Evolutionary conservation across 2,797 vertebrate species (phyloP), one percentile per base, ranked within the genome.

Genomic region (Phrynocephalus guinanensis): DNA sequence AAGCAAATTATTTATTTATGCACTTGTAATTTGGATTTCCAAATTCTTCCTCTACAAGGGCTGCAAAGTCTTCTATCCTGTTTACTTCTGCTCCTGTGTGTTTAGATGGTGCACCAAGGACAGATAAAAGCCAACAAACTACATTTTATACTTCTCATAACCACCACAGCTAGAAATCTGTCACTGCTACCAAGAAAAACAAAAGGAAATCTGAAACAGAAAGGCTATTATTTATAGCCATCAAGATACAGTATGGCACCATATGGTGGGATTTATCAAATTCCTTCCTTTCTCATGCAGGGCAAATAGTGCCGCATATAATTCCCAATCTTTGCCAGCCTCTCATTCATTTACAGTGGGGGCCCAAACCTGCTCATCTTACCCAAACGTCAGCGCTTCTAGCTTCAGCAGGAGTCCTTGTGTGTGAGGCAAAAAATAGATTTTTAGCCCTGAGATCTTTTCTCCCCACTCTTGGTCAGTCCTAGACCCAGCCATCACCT

Each of bases 201-300:
- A 93, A 86, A 89, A 94, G 94, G 92, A 95, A 94, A 83, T 89
- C 92, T 94, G 91, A 91, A 91, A 93, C 92, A 93, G 91, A 91
- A 93, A 94, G 92, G 94, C 92, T 88, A 92, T 95, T 95, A 95
- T 96, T 96, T 94, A 94, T 91, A 94, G 93, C 95, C 86, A 80
- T 88, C 87, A 86, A 93, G 94, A 88, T 91, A 89, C 91, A 93
- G 91, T 92, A 94, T 93, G 93, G 95, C 94, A 95, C 95, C 95
- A 94, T 93, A 94, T 93, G 95, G 95, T 92, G 94, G 94, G 95
- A 94, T 94, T 94, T 94, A 91, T 93, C 93, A 88, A 94, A 91
- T 95, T 94, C 88, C 84, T 93, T 93, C 83, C 80, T 88, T 90
- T 93, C 81, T 93, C 90, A 90, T 87, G 82, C 90, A 86, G 90